phyloP scores from a whole-genome alignment of 2,113 vertebrate genomes.

The Strigops habroptila region DNA sequence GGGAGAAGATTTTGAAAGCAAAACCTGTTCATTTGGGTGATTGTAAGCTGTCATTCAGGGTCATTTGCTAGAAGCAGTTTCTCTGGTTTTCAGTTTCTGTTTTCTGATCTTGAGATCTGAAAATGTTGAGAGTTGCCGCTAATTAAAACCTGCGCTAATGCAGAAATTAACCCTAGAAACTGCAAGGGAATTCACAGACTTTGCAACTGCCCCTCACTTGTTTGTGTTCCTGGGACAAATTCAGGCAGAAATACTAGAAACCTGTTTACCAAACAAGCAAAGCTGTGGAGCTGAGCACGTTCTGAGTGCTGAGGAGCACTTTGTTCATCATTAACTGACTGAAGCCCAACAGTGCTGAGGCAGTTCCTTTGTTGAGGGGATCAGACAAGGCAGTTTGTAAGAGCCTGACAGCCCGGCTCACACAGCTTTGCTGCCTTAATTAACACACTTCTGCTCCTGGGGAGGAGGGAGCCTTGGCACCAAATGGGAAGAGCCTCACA shows the following conservation, averaged over 20 bases:
- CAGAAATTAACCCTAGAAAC: neutral
- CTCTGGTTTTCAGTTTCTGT: neutral
- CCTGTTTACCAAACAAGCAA: neutral
- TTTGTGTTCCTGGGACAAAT: neutral
- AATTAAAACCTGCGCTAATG: neutral
- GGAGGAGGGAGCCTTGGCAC: neutral
- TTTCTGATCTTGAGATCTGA: neutral
- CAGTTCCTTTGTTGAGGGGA: neutral
- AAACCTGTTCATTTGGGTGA: neutral
- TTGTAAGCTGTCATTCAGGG: neutral
- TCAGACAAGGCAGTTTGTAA: neutral
- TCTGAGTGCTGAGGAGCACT: neutral
- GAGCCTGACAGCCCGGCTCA: constrained; percentile 21
- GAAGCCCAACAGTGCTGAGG: neutral
- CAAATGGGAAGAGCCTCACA: neutral
- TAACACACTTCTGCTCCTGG: constrained; percentile 20
- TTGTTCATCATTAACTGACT: accelerated
- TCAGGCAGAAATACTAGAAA: neutral
- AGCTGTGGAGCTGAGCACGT: neutral
- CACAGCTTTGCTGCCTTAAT: constrained; percentile 44
- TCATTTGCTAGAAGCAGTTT: neutral
- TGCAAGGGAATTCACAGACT: neutral
- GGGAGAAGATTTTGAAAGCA: neutral
- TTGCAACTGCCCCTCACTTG: neutral
- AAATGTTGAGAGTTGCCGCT: neutral